These are phyloP conservation scores for Zaprionus lachaisei DNA, from an alignment of 1,140 invertebrate species.

Conservation along the genomic window DNA sequence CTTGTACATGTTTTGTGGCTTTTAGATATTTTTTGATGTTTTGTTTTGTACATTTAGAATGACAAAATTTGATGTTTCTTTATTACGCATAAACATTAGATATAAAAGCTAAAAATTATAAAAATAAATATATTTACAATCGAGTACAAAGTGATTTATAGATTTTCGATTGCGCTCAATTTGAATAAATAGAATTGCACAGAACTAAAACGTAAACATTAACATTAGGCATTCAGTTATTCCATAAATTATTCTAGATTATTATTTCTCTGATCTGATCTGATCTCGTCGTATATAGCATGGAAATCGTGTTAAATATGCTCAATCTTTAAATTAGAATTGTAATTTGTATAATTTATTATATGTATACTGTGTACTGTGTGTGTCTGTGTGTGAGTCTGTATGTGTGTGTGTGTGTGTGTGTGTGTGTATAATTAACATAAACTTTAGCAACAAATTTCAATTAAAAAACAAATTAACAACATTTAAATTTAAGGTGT, in stretches of 20 bases:
- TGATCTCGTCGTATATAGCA: conserved; percentile 32
- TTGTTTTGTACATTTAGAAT: conserved; percentile 76
- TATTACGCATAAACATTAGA: conserved; percentile 60
- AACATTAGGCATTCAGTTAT: conserved; percentile 64
- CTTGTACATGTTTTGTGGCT: conserved; percentile 13
- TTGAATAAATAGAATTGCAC: conserved; percentile 81
- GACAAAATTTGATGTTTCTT: conserved; percentile 70
- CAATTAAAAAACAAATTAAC: conserved; percentile 78
- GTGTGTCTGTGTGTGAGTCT: not conserved
- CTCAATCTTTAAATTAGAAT: conserved; percentile 20
- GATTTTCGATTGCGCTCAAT: conserved; percentile 30
- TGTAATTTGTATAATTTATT: conserved; percentile 49
- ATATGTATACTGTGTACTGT: conserved; percentile 1
- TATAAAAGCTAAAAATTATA: conserved; percentile 53
- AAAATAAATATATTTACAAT: conserved; percentile 83
- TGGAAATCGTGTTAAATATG: conserved; percentile 31
- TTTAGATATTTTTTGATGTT: conserved; percentile 50
- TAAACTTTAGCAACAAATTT: conserved; percentile 79
- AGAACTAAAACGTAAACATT: conserved; percentile 61
- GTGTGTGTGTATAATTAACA: conserved; percentile 52
- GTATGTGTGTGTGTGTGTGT: not conserved
- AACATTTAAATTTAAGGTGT: conserved; percentile 57
- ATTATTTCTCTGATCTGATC: conserved; percentile 16
- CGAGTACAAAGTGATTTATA: conserved; percentile 56
- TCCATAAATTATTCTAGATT: conserved; percentile 36